These are phyloP conservation scores for Acipenser oxyrinchus DNA, from an alignment of 2,797 vertebrate genomes.

Conservation along the genomic window DNA sequence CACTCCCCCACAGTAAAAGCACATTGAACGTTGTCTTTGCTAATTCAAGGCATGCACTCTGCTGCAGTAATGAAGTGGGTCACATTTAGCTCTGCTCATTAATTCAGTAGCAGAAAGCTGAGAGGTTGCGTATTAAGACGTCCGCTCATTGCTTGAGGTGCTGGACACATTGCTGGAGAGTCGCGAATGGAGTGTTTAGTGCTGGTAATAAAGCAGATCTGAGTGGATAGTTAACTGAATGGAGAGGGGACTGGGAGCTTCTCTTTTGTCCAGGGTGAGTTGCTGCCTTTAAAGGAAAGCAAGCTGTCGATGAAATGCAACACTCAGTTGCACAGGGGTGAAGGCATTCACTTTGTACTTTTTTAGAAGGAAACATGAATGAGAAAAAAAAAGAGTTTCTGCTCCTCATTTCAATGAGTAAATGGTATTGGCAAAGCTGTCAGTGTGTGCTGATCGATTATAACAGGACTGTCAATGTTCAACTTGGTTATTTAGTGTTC, in stretches of 20 bases:
- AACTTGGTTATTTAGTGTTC: no score
- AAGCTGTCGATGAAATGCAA: not conserved
- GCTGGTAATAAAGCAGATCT: not conserved
- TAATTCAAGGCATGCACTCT: not conserved
- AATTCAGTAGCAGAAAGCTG: no score
- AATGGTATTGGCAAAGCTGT: no score
- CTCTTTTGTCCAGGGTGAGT: not conserved
- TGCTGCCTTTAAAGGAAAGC: not conserved
- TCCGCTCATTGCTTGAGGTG: not conserved
- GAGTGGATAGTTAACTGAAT: not conserved
- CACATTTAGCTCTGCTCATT: not conserved
- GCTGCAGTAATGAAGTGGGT: not conserved
- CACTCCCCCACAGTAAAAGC: no score
- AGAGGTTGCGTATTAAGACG: not conserved
- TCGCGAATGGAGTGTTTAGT: not conserved
- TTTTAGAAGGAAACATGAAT: not conserved
- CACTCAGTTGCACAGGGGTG: not conserved
- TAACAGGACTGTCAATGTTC: no score
- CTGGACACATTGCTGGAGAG: not conserved
- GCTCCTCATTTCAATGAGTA: no score
- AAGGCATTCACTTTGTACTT: not conserved
- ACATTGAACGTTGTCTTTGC: not conserved
- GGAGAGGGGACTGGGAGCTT: not conserved
- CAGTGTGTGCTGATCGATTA: no score
- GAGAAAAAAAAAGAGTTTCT: no score